phyloP scores from a whole-genome alignment of 2,888 invertebrate genomes.

The Mimumesa dahlbomi region DNA sequence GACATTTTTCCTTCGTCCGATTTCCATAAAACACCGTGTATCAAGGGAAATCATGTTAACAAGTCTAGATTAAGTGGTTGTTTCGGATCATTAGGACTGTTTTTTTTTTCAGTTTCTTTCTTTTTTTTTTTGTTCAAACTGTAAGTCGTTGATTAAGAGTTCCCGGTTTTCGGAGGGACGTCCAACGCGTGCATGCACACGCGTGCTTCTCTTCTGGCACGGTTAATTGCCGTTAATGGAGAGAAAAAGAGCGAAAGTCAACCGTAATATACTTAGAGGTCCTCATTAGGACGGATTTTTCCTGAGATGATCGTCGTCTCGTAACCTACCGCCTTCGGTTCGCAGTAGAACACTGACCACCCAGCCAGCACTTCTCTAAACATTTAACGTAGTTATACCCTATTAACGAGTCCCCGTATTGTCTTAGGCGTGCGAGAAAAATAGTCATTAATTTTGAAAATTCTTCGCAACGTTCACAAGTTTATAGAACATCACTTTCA shows the following conservation, averaged over 20 bases:
- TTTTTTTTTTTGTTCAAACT: background rate
- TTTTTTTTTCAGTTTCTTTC: background rate
- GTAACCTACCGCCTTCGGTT: constrained; percentile 2
- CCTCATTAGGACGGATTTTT: constrained; percentile 32
- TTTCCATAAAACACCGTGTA: too few species aligned
- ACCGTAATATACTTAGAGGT: constrained; percentile 13
- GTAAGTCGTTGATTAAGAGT: constrained; percentile 7
- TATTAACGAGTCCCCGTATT: background rate
- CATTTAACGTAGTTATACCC: background rate
- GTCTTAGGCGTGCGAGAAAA: background rate
- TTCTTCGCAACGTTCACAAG: too few species aligned
- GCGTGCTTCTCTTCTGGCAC: constrained; percentile 18
- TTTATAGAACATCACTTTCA: too few species aligned
- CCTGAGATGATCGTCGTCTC: constrained; percentile 8
- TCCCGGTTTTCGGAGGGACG: constrained; percentile 1
- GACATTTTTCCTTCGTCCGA: too few species aligned
- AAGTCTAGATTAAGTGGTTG: constrained; percentile 2
- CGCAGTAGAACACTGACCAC: constrained; percentile 6
- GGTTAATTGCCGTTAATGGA: constrained; percentile 32
- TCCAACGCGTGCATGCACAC: constrained; percentile 11
- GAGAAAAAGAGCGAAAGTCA: constrained; percentile 14
- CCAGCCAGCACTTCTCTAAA: background rate
- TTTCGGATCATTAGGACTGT: background rate
- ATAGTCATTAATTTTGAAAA: background rate
- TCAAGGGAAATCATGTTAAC: background rate